phyloP scores from a whole-genome alignment of 2,113 vertebrate species.

The Fregata magnificens region DNA sequence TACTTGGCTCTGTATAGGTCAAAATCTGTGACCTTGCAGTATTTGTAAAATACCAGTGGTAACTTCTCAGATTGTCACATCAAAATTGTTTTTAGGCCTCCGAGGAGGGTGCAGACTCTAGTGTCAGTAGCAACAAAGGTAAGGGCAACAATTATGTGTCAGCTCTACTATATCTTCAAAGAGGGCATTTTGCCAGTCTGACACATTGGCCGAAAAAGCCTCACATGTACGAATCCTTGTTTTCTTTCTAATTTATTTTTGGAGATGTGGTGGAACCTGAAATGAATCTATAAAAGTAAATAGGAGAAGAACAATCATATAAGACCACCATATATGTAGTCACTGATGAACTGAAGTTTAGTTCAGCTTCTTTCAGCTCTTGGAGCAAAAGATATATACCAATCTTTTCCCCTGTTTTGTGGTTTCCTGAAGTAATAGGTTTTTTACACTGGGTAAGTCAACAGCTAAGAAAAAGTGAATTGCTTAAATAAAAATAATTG shows the following conservation, averaged over 20 bases:
- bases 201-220: slow-evolving; percentile 26
- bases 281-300: slow-evolving; percentile 48
- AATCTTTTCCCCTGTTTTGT: background rate
- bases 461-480: slow-evolving; percentile 11
- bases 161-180: slow-evolving; percentile 62
- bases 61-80: slow-evolving; percentile 71
- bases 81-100: slow-evolving; percentile 78
- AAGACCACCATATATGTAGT: background rate
- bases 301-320: background rate
- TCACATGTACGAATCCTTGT: slow-evolving; percentile 13
- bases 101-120: slow-evolving; percentile 66
- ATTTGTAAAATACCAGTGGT: slow-evolving; percentile 65
- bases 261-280: background rate
- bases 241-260: slow-evolving; percentile 69
- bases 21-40: slow-evolving; percentile 68
- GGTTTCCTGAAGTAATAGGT: background rate
- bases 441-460: background rate
- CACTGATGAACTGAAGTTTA: background rate
- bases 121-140: slow-evolving; percentile 69
- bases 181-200: slow-evolving; percentile 58
- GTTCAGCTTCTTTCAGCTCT: background rate
- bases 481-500: slow-evolving; percentile 29
- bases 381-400: background rate
- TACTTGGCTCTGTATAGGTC: slow-evolving; percentile 18
- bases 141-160: slow-evolving; percentile 73